Conservation (phyloP, 2,797 vertebrate species). For the Acanthis flammea region DNA sequence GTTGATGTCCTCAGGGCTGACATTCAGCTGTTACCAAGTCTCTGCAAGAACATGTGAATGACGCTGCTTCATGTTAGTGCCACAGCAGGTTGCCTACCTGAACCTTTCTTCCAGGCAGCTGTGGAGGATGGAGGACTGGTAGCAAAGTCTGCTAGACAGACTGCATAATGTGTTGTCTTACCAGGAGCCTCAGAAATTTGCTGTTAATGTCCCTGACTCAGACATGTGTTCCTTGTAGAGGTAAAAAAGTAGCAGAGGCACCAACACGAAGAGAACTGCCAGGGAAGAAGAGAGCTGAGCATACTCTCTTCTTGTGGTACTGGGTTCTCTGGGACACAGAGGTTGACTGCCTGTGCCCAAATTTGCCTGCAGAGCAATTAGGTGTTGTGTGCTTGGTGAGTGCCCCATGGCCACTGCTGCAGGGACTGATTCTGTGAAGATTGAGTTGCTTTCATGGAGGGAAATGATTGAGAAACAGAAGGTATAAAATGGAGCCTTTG, state of each 20-base stretch:
- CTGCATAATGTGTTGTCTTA: neutral
- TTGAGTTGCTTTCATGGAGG: neutral
- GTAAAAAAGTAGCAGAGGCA: neutral
- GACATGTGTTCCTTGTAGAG: neutral
- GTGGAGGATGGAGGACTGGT: neutral
- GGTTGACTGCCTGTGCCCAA: neutral
- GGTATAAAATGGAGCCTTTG: neutral
- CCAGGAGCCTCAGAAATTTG: neutral
- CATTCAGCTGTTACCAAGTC: neutral
- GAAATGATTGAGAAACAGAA: neutral
- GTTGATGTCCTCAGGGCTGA: neutral
- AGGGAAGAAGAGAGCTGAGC: neutral
- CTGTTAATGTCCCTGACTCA: neutral
- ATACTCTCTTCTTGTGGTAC: neutral
- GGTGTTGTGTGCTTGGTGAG: neutral
- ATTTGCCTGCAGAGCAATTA: neutral
- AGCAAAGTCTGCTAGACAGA: neutral
- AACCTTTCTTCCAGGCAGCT: neutral
- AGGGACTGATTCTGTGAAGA: neutral
- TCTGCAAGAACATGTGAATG: neutral
- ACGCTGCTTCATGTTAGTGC: neutral
- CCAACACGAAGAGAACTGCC: neutral
- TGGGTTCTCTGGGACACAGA: neutral
- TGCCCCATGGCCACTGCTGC: neutral
- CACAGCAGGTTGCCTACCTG: neutral